Percentiles rank a stretch among this genome's conserved stretches.
These are phyloP conservation scores for Brevimyrus niger DNA, from an alignment of 2,113 vertebrate genomes.

Conservation along the genomic window DNA sequence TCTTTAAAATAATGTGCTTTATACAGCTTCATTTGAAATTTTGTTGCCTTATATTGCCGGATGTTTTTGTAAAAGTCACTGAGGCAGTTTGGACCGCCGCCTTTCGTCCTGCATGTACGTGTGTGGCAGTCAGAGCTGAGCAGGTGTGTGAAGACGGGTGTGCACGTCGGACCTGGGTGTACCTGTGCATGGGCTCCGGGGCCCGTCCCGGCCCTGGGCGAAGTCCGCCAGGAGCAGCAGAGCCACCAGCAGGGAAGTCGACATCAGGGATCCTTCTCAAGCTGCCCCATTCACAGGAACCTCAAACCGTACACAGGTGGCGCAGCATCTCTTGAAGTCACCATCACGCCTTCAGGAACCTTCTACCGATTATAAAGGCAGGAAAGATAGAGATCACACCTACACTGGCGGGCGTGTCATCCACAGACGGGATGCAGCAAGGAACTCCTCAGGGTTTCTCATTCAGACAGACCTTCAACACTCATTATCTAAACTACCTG, in stretches of 20 bases:
- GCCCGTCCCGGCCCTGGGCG: slow-evolving; percentile 1
- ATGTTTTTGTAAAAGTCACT: not conserved
- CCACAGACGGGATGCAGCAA: not conserved
- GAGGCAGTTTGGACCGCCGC: not conserved
- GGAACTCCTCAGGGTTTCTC: not conserved
- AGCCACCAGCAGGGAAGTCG: slow-evolving; percentile 51
- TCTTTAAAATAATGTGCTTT: not conserved
- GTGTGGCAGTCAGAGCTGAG: not conserved
- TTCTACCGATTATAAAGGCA: not conserved
- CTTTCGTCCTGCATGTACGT: not conserved
- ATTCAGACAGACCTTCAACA: not conserved
- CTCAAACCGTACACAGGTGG: not conserved
- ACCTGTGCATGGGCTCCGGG: slow-evolving; percentile 77
- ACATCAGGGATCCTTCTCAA: slow-evolving; percentile 49
- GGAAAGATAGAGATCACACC: not conserved
- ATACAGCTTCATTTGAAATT: not conserved
- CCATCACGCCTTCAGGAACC: not conserved
- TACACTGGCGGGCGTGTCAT: not conserved
- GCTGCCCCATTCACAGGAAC: slow-evolving; percentile 49
- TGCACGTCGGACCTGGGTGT: slow-evolving; percentile 27
- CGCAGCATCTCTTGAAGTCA: not conserved
- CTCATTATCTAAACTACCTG: not conserved
- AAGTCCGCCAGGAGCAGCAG: slow-evolving; percentile 43
- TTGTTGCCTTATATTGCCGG: not conserved
- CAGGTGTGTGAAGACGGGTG: not conserved